Conservation (phyloP, 2,888 invertebrate genomes). For the Pandemis corylana region DNA sequence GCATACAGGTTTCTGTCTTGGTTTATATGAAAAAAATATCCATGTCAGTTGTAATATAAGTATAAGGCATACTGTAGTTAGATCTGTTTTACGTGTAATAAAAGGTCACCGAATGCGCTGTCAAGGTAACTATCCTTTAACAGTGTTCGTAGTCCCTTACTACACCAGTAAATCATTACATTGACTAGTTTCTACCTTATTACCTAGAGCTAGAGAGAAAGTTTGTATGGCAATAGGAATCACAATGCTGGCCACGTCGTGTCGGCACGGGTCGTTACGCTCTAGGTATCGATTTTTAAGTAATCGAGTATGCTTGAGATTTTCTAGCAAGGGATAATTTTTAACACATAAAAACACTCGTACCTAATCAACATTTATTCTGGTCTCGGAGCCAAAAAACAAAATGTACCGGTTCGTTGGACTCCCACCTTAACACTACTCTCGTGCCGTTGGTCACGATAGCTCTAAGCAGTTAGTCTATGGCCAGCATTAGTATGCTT, state of each 20-base stretch:
- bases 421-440: too few relatives aligned
- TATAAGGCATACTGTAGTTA: background rate
- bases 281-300: conserved; percentile 1
- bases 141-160: conserved; percentile 1
- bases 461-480: too few relatives aligned
- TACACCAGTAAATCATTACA: background rate
- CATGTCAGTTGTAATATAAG: too few relatives aligned
- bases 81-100: background rate
- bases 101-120: background rate
- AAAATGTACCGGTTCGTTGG: too few relatives aligned
- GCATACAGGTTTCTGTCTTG: too few relatives aligned
- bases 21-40: too few relatives aligned
- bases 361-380: too few relatives aligned
- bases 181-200: background rate
- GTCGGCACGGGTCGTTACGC: background rate
- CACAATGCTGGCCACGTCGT: background rate
- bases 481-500: too few relatives aligned
- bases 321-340: background rate
- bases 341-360: too few relatives aligned
- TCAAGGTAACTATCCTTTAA: background rate
- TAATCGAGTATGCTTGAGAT: background rate
- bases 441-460: too few relatives aligned
- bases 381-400: too few relatives aligned
- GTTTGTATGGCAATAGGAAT: background rate
- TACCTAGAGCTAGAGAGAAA: background rate